phyloP scores from a whole-genome alignment of 2,888 invertebrate genomes.

The Drosophila mimetica region DNA sequence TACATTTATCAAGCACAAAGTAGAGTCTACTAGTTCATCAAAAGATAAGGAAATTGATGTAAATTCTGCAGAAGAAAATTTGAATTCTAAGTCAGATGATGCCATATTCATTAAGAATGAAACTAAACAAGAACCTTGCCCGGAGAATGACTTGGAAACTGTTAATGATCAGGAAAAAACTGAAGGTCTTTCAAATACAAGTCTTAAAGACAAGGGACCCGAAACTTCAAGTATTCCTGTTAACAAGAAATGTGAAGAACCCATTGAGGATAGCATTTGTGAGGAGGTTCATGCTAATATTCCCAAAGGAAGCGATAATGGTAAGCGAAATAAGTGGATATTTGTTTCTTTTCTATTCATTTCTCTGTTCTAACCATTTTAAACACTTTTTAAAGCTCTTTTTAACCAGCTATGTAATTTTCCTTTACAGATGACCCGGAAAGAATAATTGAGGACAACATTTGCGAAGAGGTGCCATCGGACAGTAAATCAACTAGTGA shows the following conservation, averaged over 20 bases:
- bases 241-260: background rate
- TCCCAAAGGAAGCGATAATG: slow-evolving; percentile 1
- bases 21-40: background rate
- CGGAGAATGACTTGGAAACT: background rate
- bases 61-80: background rate
- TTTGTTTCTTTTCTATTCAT: too few relatives aligned
- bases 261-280: slow-evolving; percentile 25
- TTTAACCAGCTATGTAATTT: too few relatives aligned
- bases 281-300: slow-evolving; percentile 25
- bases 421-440: background rate
- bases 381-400: too few relatives aligned
- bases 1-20: background rate
- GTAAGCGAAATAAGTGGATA: background rate
- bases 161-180: too few relatives aligned
- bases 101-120: background rate
- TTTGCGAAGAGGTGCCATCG: slow-evolving; percentile 53
- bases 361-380: too few relatives aligned
- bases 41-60: background rate
- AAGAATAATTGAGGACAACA: slow-evolving; percentile 49
- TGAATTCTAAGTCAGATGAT: background rate
- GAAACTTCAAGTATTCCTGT: background rate
- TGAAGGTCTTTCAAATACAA: background rate
- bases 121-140: background rate
- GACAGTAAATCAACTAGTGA: background rate
- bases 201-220: background rate